Evolutionary conservation across 2,888 invertebrate genomes (phyloP).

Genomic region (Catocala fraxini): DNA sequence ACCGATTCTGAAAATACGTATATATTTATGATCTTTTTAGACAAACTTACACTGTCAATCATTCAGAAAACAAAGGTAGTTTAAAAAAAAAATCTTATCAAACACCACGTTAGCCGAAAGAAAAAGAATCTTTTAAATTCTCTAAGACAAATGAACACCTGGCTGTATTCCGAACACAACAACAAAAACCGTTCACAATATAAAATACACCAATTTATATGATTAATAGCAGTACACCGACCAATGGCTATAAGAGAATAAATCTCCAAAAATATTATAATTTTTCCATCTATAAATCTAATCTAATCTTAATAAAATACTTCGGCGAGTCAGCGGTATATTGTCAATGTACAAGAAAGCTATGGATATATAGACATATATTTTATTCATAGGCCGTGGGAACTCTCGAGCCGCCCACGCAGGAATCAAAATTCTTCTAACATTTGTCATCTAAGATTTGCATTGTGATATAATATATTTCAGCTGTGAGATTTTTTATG

Average conservation of each 20-base stretch:
- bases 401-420: conserved; percentile 55
- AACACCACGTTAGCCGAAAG: too few relatives aligned
- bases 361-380: conserved; percentile 22
- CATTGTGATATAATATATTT: conserved; percentile 38
- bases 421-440: conserved; percentile 54
- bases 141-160: conserved; percentile 25
- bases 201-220: conserved; percentile 35
- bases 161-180: conserved; percentile 4
- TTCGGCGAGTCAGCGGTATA: conserved; percentile 53
- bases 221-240: conserved; percentile 36
- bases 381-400: conserved; percentile 60
- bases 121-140: conserved; percentile 16
- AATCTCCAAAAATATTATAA: conserved; percentile 50
- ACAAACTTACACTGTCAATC: too few relatives aligned
- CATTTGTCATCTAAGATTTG: conserved; percentile 64
- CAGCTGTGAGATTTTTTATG: conserved; percentile 14
- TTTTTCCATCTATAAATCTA: conserved; percentile 52
- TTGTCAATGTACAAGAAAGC: conserved; percentile 46
- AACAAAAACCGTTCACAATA: conserved; percentile 15
- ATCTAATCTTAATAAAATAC: conserved; percentile 57
- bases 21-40: too few relatives aligned
- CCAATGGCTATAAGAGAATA: conserved; percentile 31
- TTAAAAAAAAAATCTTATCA: too few relatives aligned
- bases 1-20: too few relatives aligned
- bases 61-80: too few relatives aligned